Percentiles rank a stretch among this genome's conserved stretches.
phyloP scores from a whole-genome alignment of 2,888 invertebrate genomes.

The Leptodirus hochenwartii region DNA sequence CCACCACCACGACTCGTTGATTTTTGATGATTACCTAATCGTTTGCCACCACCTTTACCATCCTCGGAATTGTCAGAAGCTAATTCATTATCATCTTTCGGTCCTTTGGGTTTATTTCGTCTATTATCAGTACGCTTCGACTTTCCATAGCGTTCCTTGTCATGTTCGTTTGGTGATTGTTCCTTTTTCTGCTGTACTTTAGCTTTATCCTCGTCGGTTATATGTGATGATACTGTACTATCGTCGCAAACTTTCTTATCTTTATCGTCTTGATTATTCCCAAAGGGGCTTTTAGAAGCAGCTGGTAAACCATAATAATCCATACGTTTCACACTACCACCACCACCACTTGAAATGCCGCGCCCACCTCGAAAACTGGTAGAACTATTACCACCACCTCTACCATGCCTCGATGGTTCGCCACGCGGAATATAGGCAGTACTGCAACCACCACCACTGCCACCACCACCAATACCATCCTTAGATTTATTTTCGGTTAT shows the following conservation, averaged over 20 bases:
- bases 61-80: constrained; percentile 56
- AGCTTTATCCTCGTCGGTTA: too few species aligned
- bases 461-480: constrained; percentile 14
- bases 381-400: constrained; percentile 34
- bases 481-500: constrained; percentile 20
- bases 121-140: constrained; percentile 4
- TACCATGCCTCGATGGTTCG: constrained; percentile 73
- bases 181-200: too few species aligned
- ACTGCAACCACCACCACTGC: constrained; percentile 16
- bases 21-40: too few species aligned
- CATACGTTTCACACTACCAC: constrained; percentile 40
- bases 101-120: constrained; percentile 11
- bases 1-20: constrained; percentile 7
- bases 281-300: constrained; percentile 53
- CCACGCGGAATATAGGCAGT: constrained; percentile 67
- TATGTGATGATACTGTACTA: neutral
- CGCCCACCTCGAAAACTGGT: constrained; percentile 25
- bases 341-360: constrained; percentile 25
- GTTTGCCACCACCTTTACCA: too few species aligned
- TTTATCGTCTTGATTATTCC: constrained; percentile 26
- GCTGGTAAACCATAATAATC: constrained; percentile 68
- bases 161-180: too few species aligned
- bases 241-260: constrained; percentile 20
- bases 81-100: constrained; percentile 55
- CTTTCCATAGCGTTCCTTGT: constrained; percentile 8